Evolutionary conservation across 2,888 invertebrate genomes (phyloP).

Genomic region (Nyleta sp.): DNA sequence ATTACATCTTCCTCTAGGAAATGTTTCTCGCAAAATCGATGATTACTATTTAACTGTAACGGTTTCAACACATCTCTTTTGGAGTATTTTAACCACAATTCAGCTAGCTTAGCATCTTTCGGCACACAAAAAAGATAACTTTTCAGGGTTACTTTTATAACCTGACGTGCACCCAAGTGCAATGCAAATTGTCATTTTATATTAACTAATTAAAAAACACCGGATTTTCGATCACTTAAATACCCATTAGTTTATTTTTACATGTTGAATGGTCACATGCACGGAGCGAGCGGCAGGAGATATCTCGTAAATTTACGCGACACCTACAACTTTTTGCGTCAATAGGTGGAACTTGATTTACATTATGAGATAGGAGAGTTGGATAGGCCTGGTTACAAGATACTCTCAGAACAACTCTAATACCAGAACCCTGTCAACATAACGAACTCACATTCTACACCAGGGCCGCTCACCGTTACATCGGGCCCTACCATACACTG

Average conservation of each 20-base stretch:
- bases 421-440: too few species aligned
- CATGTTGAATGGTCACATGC: too few species aligned
- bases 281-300: too few species aligned
- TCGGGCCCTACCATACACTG: too few species aligned
- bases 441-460: too few species aligned
- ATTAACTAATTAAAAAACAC: background rate
- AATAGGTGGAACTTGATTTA: too few species aligned
- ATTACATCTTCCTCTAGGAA: conserved; percentile 30
- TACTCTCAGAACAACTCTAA: too few species aligned
- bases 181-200: background rate
- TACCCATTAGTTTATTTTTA: background rate
- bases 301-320: too few species aligned
- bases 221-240: background rate
- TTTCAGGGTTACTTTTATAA: conserved; percentile 24
- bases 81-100: conserved; percentile 3
- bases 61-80: conserved; percentile 17
- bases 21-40: conserved; percentile 31
- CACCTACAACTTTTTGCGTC: too few species aligned
- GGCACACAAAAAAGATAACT: conserved; percentile 29
- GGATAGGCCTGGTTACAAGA: conserved; percentile 24
- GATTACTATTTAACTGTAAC: conserved; percentile 5
- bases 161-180: conserved; percentile 45
- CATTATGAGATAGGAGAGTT: too few species aligned
- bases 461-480: too few species aligned
- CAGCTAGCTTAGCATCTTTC: conserved; percentile 3